Percentiles rank a stretch among this genome's conserved stretches.
Evolutionary conservation across 2,888 invertebrate genomes (phyloP).

Genomic region (Chalcosyrphus nemorum): DNA sequence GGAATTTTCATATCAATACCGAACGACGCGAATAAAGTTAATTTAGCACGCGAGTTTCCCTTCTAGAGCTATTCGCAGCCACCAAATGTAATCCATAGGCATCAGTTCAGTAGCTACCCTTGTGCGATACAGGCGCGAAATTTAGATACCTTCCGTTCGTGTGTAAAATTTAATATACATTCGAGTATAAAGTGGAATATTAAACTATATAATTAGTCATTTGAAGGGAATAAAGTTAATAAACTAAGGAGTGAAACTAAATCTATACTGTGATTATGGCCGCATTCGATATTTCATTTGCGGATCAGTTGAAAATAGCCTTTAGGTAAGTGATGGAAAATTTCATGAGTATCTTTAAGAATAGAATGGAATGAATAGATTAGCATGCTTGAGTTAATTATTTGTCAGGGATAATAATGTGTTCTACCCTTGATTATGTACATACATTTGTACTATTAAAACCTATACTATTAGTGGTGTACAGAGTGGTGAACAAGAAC

Average conservation of each 20-base stretch:
- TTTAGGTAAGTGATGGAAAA: constrained; percentile 77
- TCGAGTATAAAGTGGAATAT: constrained; percentile 24
- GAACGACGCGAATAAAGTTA: constrained; percentile 49
- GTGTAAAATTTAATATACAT: constrained; percentile 1
- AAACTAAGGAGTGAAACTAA: not conserved
- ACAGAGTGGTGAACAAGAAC: not conserved
- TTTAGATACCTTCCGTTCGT: not conserved
- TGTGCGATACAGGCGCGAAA: constrained; percentile 43
- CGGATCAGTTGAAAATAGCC: constrained; percentile 80
- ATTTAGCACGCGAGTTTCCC: constrained; percentile 35
- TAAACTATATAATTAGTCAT: not conserved
- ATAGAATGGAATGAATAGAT: not conserved
- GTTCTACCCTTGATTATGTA: not conserved
- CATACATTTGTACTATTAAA: not conserved
- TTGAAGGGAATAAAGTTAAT: not conserved
- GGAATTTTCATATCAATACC: constrained; percentile 42
- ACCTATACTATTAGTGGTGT: not conserved
- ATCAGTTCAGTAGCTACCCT: constrained; percentile 61
- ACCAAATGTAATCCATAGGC: constrained; percentile 28
- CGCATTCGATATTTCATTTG: constrained; percentile 79
- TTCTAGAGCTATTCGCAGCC: constrained; percentile 30
- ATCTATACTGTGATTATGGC: constrained; percentile 30
- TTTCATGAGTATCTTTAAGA: too few species aligned
- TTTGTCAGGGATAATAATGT: constrained; percentile 13
- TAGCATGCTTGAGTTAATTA: not conserved